Conservation (phyloP, 2,888 invertebrate species). For the Hydroisotoma schaefferi region DNA sequence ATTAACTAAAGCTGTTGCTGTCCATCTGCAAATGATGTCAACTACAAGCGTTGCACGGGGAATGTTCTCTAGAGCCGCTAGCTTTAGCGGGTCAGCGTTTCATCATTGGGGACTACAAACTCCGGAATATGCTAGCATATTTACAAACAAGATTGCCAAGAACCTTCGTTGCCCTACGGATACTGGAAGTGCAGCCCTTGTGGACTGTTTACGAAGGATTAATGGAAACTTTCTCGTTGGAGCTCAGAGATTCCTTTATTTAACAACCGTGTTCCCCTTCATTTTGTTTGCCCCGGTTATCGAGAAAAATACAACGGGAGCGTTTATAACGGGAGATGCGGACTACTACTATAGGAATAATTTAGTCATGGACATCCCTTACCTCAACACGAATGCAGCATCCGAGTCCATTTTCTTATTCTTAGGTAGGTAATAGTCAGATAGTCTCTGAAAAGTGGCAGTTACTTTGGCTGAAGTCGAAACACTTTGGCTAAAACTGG, state of each 20-base stretch:
- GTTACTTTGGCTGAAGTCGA: too few species aligned
- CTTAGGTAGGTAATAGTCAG: too few species aligned
- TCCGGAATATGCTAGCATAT: slow-evolving; percentile 13
- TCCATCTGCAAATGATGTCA: slow-evolving; percentile 36
- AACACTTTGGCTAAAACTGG: too few species aligned
- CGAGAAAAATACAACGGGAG: slow-evolving; percentile 27
- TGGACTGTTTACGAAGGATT: slow-evolving; percentile 26
- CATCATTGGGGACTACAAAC: slow-evolving; percentile 35
- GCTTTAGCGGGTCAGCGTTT: slow-evolving; percentile 26
- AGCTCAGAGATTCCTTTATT: slow-evolving; percentile 29
- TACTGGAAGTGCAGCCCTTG: slow-evolving; percentile 15
- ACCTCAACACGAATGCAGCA: neutral
- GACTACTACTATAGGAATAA: slow-evolving; percentile 30
- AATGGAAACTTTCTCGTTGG: slow-evolving; percentile 32
- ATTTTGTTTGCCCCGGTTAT: slow-evolving; percentile 21
- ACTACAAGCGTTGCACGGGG: slow-evolving; percentile 13
- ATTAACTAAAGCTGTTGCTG: slow-evolving; percentile 21
- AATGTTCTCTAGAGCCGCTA: slow-evolving; percentile 22
- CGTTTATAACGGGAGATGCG: slow-evolving; percentile 30
- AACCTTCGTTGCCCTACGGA: slow-evolving; percentile 22
- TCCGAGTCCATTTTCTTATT: neutral
- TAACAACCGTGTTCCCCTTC: slow-evolving; percentile 23
- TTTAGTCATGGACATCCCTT: slow-evolving; percentile 30
- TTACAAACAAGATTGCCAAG: slow-evolving; percentile 25
- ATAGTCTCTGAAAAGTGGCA: too few species aligned